Conservation (phyloP, 2,113 vertebrate genomes). For the human region DNA sequence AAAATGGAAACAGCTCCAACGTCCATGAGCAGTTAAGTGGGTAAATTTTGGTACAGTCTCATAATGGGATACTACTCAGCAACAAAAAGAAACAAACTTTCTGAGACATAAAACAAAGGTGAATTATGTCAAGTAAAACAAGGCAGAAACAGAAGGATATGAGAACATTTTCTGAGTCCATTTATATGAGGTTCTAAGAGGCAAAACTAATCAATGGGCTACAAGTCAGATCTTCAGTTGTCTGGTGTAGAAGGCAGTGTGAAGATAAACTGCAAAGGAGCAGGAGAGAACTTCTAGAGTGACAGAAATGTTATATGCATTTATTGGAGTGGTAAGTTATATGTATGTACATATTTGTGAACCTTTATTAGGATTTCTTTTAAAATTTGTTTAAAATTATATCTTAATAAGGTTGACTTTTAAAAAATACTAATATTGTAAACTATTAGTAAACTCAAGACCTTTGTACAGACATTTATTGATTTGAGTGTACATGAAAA, state of each 20-base stretch:
- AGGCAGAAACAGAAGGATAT: neutral
- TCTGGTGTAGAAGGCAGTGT: neutral
- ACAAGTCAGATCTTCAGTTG: neutral
- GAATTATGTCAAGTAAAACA: neutral
- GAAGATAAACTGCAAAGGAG: neutral
- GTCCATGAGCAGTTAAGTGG: neutral
- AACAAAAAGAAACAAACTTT: neutral
- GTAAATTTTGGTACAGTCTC: neutral
- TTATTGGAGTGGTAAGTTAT: neutral
- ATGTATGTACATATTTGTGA: neutral
- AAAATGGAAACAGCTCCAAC: neutral
- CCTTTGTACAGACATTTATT: neutral
- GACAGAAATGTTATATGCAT: neutral
- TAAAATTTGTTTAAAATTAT: neutral
- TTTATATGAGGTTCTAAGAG: neutral
- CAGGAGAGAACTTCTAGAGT: neutral
- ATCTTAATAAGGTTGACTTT: neutral
- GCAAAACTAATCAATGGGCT: neutral
- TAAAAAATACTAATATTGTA: neutral
- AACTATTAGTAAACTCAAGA: neutral
- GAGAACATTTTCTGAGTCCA: neutral
- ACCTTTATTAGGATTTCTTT: neutral
- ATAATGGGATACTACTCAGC: neutral
- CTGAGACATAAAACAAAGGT: neutral
- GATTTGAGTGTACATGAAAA: neutral